Percentiles rank a stretch among this genome's conserved stretches.
These are phyloP conservation scores for Tetranychus piercei DNA, from an alignment of 2,888 invertebrate species.

Conservation along the genomic window DNA sequence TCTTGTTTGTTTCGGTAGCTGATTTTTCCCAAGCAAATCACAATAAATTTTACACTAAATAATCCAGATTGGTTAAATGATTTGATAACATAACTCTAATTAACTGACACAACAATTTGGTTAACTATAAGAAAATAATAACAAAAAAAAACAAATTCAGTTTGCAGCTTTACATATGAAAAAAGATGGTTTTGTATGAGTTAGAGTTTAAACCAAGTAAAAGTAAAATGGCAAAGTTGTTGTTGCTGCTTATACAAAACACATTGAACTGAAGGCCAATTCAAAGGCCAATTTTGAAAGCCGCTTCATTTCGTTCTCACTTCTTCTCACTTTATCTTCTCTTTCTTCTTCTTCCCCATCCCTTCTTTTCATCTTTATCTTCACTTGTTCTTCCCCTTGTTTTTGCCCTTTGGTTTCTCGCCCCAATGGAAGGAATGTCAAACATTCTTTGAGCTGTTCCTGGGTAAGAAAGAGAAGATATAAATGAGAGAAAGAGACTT, in stretches of 20 bases:
- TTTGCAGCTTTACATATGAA: too few relatives aligned
- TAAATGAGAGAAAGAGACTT: too few relatives aligned
- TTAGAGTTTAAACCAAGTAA: too few relatives aligned
- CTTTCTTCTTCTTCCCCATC: not conserved
- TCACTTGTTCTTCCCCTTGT: not conserved
- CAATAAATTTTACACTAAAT: too few relatives aligned
- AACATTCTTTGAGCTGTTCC: not conserved
- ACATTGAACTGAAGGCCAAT: not conserved
- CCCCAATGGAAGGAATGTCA: not conserved
- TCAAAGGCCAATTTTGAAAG: not conserved
- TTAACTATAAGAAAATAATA: too few relatives aligned
- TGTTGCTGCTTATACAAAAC: not conserved
- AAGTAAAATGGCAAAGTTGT: not conserved
- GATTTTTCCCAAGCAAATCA: too few relatives aligned
- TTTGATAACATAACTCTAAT: too few relatives aligned
- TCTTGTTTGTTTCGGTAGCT: too few relatives aligned
- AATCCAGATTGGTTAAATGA: too few relatives aligned
- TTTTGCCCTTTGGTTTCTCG: not conserved
- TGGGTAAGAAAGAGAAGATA: not conserved
- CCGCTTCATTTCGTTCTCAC: not conserved
- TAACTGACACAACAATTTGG: too few relatives aligned
- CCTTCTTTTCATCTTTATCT: not conserved
- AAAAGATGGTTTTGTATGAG: too few relatives aligned
- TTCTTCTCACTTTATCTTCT: not conserved
- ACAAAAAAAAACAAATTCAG: too few relatives aligned